Evolutionary conservation across 2,113 vertebrate species (phyloP).

Genomic region (Cyprinus carpio): DNA sequence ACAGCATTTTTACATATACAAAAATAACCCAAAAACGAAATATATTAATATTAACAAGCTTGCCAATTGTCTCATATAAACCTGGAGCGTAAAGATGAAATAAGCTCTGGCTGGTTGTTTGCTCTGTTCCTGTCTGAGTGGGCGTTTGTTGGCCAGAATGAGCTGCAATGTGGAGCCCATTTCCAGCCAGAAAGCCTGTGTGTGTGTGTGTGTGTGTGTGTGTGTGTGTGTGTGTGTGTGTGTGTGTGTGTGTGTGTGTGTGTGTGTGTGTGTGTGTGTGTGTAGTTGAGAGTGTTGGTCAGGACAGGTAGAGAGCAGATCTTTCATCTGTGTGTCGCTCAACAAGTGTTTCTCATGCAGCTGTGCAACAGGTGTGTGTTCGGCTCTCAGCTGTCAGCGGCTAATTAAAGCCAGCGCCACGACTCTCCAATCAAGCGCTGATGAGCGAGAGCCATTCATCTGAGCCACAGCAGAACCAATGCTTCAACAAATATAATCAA

Average conservation of each 20-base stretch:
- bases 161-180: background rate
- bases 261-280: background rate
- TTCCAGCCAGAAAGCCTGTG: background rate
- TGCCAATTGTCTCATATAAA: background rate
- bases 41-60: background rate
- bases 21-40: background rate
- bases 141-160: constrained; percentile 7
- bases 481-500: constrained; percentile 32
- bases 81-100: background rate
- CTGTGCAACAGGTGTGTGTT: constrained; percentile 40
- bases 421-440: constrained; percentile 35
- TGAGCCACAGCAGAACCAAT: constrained; percentile 14
- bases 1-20: background rate
- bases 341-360: background rate
- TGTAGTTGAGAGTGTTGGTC: background rate
- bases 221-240: background rate
- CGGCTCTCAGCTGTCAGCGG: constrained; percentile 33
- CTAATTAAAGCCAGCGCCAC: constrained; percentile 14
- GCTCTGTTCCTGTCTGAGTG: constrained; percentile 5
- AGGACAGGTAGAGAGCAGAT: background rate
- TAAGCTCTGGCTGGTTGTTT: background rate
- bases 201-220: background rate
- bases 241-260: background rate
- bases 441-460: constrained; percentile 9
- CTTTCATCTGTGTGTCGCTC: background rate